These are phyloP conservation scores for Antennarius striatus DNA, from an alignment of 2,113 vertebrate species.

Conservation along the genomic window DNA sequence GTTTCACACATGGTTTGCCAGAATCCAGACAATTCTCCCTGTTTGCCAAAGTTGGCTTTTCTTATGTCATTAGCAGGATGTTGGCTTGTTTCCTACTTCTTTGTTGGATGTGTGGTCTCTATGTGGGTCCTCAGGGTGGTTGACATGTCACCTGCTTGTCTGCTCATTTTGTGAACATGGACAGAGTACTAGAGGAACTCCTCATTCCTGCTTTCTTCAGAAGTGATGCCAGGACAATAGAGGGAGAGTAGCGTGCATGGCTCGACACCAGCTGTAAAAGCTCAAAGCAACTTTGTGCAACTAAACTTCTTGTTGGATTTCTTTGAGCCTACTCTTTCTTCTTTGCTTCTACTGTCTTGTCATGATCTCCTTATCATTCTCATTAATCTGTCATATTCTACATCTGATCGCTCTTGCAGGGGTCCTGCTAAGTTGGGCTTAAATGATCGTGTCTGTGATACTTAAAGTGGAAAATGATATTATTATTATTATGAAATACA, in stretches of 20 bases:
- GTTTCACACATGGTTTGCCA: conserved; percentile 59
- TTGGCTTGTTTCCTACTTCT: conserved; percentile 61
- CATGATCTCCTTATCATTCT: conserved; percentile 47
- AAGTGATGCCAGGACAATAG: conserved; percentile 74
- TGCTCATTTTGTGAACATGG: conserved; percentile 47
- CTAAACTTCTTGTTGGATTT: conserved; percentile 46
- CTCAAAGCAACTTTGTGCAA: conserved; percentile 59
- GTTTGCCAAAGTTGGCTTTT: conserved; percentile 39
- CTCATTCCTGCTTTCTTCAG: conserved; percentile 60
- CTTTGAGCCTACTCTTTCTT: conserved; percentile 60
- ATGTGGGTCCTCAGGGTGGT: conserved; percentile 45
- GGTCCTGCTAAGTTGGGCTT: conserved; percentile 6
- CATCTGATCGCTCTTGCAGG: conserved; percentile 12
- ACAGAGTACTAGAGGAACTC: conserved; percentile 61
- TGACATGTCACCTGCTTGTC: conserved; percentile 53
- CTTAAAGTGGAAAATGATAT: conserved; percentile 23
- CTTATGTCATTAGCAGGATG: conserved; percentile 59
- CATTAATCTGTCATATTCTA: conserved; percentile 31
- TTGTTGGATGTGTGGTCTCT: conserved; percentile 32
- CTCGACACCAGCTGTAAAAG: conserved; percentile 75
- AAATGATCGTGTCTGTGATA: conserved; percentile 37
- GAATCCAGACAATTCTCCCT: conserved; percentile 32
- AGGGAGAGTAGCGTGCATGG: conserved; percentile 51
- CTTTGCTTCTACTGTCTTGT: conserved; percentile 42
- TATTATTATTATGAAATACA: conserved; percentile 4